These are phyloP conservation scores for Oxygymnocypris stewartii DNA, from an alignment of 2,113 vertebrate species.

Conservation along the genomic window DNA sequence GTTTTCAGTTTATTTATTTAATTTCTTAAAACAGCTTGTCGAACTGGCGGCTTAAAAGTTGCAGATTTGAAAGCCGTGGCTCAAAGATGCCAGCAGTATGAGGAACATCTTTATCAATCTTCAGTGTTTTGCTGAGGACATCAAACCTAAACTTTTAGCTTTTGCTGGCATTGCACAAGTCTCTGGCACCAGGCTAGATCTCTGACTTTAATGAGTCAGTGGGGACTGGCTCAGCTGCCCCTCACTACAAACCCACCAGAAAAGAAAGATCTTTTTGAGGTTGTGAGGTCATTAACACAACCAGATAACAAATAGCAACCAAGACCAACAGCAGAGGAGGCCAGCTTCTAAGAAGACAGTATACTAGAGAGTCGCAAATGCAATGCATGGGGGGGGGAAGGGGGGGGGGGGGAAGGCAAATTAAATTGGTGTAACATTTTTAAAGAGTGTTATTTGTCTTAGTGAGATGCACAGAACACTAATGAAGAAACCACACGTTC, in stretches of 20 bases:
- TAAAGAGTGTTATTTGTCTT: neutral
- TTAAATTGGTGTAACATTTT: neutral
- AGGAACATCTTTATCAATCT: conserved; percentile 41
- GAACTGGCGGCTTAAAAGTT: neutral
- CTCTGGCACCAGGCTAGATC: conserved; percentile 52
- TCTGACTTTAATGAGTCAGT: conserved; percentile 69
- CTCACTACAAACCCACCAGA: conserved; percentile 62
- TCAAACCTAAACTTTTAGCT: conserved; percentile 56
- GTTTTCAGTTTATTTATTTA: neutral
- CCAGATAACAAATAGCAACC: conserved; percentile 61
- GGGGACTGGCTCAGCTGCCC: conserved; percentile 63
- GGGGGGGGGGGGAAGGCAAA: no score
- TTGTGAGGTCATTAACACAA: conserved; percentile 60
- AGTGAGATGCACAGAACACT: neutral
- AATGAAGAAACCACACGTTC: neutral
- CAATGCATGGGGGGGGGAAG: neutral
- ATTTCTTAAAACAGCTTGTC: neutral
- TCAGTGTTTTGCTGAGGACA: conserved; percentile 56
- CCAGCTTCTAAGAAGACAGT: neutral
- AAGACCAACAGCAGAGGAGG: conserved; percentile 27
- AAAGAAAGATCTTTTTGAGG: conserved; percentile 59
- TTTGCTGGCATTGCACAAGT: conserved; percentile 59
- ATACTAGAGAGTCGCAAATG: neutral
- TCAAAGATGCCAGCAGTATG: conserved; percentile 26
- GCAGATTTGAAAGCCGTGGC: conserved; percentile 3